These are phyloP conservation scores for Tapirus indicus DNA, from an alignment of 2,797 vertebrate genomes.

Conservation along the genomic window DNA sequence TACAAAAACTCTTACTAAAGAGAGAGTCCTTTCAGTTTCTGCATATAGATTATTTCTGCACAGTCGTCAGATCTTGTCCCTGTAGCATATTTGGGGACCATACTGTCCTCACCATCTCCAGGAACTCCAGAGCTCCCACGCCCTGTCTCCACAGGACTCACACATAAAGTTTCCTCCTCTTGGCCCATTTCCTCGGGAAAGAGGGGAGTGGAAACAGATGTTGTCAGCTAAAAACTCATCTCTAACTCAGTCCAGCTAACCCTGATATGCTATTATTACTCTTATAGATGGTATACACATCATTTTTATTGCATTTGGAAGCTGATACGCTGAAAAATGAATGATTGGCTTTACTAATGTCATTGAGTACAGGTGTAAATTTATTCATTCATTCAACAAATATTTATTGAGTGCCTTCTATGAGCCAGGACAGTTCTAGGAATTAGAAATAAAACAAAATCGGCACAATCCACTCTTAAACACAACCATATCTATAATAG, in stretches of 20 bases:
- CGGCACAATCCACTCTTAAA: background rate
- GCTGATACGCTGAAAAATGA: background rate
- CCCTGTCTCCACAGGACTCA: background rate
- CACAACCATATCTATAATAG: background rate
- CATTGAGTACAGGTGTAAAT: background rate
- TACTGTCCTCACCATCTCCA: background rate
- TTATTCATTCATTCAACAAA: background rate
- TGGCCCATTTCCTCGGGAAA: background rate
- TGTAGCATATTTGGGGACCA: background rate
- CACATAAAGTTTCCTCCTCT: background rate
- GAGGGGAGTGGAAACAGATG: background rate
- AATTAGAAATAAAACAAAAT: slow-evolving; percentile 9
- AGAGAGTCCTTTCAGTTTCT: background rate
- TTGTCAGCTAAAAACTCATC: background rate
- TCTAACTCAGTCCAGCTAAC: background rate
- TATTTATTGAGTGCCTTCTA: slow-evolving; percentile 34
- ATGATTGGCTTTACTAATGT: background rate
- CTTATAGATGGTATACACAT: background rate
- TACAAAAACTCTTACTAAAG: background rate
- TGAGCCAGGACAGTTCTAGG: background rate
- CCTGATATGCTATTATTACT: background rate
- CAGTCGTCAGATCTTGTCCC: background rate
- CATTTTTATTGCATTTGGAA: slow-evolving; percentile 21
- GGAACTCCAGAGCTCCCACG: background rate
- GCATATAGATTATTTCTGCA: background rate